Evolutionary conservation across 2,888 invertebrate species (phyloP), one percentile per base, ranked within the genome.

Genomic region (Clitarchus hookeri): DNA sequence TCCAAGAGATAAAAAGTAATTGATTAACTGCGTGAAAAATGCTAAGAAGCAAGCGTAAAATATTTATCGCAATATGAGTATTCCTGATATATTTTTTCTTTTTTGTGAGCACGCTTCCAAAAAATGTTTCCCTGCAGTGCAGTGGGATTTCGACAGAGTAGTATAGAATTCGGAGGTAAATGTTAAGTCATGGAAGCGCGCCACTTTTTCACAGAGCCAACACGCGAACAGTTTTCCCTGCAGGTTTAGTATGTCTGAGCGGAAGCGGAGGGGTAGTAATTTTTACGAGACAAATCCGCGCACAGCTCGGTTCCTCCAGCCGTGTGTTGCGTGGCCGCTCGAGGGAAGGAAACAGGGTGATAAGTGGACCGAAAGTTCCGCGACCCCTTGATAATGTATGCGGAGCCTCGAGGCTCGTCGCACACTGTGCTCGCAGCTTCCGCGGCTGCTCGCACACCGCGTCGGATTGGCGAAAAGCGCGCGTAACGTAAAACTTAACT

Each of bases 331-430:
- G 48, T 65, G 19, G 65, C 65, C 65, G n/a, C n/a, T 65, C 8
- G 65, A n/a, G 65, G n/a, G 65, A 19, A 23, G 65, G 65, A 65
- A n/a, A n/a, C 65, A 8, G 65, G 65, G 19, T 65, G 65, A 65
- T 65, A 65, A 65, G 65, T 65, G 65, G 65, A 65, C 65, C 65
- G 65, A 65, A 65, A 65, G 65, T n/a, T n/a, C 48, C 65, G 65
- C 65, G 65, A 65, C 19, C 65, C 65, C 36, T 65, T 65, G 65
- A 65, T 65, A 65, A 65, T 65, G 23, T 65, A 65, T 65, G 65
- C 65, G 65, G n/a, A 23, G 65, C 65, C 65, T 65, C 8, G n/a
- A 11, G 65, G 65, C 65, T 23, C 23, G 65, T 65, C 65, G 65
- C 65, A 65, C 65, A 8, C 65, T 65, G 65, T 19, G 1, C n/a